These are phyloP conservation scores for Colossoma macropomum DNA, from an alignment of 2,113 vertebrate species.

Conservation along the genomic window DNA sequence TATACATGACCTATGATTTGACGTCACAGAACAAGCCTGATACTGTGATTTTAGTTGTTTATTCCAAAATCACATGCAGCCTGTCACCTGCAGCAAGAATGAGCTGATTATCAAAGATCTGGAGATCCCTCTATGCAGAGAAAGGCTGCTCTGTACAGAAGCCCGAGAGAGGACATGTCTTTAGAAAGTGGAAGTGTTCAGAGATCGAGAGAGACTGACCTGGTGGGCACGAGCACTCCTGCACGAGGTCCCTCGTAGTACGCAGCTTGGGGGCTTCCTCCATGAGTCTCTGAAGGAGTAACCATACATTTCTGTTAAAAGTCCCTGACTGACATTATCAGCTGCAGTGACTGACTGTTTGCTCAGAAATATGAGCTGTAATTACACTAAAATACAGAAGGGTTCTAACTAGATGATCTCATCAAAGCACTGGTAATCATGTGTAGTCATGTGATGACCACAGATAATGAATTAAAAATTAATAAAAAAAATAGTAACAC, in stretches of 20 bases:
- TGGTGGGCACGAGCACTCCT: conserved; percentile 77
- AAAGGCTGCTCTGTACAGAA: background rate
- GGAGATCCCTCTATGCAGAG: background rate
- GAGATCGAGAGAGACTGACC: conserved; percentile 48
- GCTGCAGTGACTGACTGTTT: no score
- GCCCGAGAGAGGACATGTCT: background rate
- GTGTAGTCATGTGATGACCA: no score
- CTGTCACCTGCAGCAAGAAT: background rate
- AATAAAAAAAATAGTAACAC: no score
- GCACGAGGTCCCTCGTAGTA: conserved; percentile 73
- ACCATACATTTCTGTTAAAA: background rate
- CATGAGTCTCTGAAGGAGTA: conserved; percentile 75
- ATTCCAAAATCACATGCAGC: conserved; percentile 4
- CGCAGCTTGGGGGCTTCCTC: conserved; percentile 78
- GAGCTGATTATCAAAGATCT: background rate
- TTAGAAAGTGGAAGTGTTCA: background rate
- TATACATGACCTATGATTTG: background rate
- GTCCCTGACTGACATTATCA: background rate
- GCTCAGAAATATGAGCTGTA: no score
- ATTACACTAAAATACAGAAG: no score
- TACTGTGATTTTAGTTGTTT: background rate
- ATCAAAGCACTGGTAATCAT: no score
- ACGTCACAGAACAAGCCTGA: background rate
- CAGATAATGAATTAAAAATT: no score
- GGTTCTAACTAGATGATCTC: no score